A percentile compares a stretch with the other conserved stretches of the same genome.
Conservation (phyloP, 2,113 vertebrate species). For the Tachuris rubrigastra region DNA sequence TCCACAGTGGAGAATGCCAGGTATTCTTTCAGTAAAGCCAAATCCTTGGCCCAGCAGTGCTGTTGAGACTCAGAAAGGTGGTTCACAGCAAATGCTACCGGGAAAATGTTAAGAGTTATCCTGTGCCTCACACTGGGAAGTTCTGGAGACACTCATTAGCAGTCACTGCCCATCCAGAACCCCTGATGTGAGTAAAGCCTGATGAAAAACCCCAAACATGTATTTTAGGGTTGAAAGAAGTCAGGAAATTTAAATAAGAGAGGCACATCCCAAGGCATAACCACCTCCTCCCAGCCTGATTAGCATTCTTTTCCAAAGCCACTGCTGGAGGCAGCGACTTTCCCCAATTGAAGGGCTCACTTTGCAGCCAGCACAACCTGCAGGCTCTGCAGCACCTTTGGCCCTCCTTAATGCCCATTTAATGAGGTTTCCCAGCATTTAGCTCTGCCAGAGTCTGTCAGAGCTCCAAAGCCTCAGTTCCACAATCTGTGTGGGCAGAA, state of each 20-base stretch:
- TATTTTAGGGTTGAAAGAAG: not conserved
- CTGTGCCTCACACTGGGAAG: not conserved
- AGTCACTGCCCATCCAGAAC: not conserved
- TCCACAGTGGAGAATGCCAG: not conserved
- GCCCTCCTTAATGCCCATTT: constrained; percentile 7
- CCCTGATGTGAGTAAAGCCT: not conserved
- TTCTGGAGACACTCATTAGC: not conserved
- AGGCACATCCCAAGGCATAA: not conserved
- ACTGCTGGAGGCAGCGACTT: not conserved
- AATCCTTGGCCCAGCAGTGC: not conserved
- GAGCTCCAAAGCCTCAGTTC: not conserved
- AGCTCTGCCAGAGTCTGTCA: not conserved
- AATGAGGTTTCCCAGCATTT: constrained; percentile 21
- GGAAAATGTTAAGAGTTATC: not conserved
- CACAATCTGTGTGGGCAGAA: not conserved
- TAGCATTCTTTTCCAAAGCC: not conserved
- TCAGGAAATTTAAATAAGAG: not conserved
- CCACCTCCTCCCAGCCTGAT: not conserved
- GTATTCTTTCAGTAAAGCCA: not conserved
- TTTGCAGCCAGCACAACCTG: constrained; percentile 15
- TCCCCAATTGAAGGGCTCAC: constrained; percentile 28
- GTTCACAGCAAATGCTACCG: not conserved
- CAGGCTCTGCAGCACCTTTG: constrained; percentile 8
- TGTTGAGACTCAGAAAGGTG: not conserved
- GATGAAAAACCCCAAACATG: not conserved